These are phyloP conservation scores for Labeo calbasu DNA, from an alignment of 2,797 vertebrate genomes.

Conservation along the genomic window DNA sequence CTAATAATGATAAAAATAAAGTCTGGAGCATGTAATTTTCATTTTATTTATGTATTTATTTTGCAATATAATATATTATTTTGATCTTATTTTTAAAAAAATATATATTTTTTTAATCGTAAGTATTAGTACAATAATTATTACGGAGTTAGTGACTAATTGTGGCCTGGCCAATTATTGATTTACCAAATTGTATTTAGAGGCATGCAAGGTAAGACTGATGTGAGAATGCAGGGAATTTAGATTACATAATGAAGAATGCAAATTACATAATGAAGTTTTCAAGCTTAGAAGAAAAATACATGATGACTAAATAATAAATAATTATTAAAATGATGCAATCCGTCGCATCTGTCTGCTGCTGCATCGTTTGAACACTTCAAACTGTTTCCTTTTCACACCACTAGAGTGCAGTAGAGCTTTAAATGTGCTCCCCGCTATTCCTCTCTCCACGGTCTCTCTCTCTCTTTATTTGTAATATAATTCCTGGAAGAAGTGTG, in stretches of 20 bases:
- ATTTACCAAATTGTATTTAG: not conserved
- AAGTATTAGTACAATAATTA: not conserved
- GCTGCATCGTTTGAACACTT: not conserved
- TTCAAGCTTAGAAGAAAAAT: not conserved
- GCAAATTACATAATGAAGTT: not conserved
- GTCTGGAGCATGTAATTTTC: not conserved
- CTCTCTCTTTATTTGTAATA: conserved; percentile 51
- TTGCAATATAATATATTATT: not conserved
- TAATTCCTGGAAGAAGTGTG: conserved; percentile 52
- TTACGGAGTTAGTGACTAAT: not conserved
- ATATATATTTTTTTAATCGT: not conserved
- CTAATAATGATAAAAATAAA: not conserved
- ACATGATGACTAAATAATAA: not conserved
- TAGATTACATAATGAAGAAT: not conserved
- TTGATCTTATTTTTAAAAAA: not conserved
- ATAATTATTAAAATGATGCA: not conserved
- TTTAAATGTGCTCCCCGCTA: conserved; percentile 42
- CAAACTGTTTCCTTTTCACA: not conserved
- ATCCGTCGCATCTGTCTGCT: not conserved
- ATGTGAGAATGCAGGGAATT: not conserved
- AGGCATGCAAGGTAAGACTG: not conserved
- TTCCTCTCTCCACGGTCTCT: conserved; percentile 24
- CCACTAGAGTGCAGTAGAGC: conserved; percentile 80
- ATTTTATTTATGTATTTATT: not conserved
- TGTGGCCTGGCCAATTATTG: not conserved